phyloP scores from a whole-genome alignment of 2,113 vertebrate genomes.

The Phainopepla nitens region DNA sequence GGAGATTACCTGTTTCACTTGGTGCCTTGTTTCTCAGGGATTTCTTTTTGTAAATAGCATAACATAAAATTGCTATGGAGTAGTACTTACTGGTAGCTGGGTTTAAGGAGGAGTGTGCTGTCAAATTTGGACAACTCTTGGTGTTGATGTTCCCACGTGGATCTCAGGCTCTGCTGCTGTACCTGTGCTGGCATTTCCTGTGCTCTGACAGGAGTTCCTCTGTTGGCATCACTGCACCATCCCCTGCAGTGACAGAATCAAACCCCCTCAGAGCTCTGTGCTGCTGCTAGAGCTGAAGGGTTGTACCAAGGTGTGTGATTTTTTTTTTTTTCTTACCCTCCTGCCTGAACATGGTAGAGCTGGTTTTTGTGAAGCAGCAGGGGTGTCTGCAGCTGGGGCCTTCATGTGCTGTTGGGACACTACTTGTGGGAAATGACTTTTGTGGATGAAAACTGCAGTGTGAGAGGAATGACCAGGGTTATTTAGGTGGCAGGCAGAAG shows the following conservation, averaged over 20 bases:
- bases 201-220: not conserved
- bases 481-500: not conserved
- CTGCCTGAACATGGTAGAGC: accelerated
- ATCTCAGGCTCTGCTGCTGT: not conserved
- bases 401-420: not conserved
- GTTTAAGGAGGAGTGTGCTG: not conserved
- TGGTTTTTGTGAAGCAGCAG: not conserved
- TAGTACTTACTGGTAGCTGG: not conserved
- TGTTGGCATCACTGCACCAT: not conserved
- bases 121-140: not conserved
- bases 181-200: not conserved
- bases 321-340: not conserved
- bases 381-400: not conserved
- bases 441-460: not conserved
- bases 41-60: not conserved
- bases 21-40: not conserved
- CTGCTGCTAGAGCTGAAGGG: not conserved
- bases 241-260: not conserved
- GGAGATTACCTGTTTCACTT: not conserved
- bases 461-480: not conserved
- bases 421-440: not conserved
- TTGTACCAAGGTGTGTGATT: not conserved
- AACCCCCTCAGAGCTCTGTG: not conserved
- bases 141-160: not conserved
- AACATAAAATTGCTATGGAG: accelerated